Conservation (phyloP, 2,113 vertebrate genomes). For the Lipotes vexillifer region DNA sequence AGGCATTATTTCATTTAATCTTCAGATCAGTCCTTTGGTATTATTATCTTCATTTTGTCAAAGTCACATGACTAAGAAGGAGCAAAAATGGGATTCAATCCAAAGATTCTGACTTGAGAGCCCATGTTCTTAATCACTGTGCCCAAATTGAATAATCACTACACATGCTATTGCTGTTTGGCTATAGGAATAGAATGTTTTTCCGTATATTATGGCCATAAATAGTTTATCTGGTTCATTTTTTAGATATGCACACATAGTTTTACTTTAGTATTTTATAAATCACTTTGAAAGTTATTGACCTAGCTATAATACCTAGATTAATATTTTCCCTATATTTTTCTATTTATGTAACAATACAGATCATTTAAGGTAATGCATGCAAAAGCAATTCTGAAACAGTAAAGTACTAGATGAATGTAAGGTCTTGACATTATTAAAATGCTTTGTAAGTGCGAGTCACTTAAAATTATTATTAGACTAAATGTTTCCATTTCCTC, state of each 20-base stretch:
- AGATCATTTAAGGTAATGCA: neutral
- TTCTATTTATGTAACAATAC: neutral
- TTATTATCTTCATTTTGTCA: neutral
- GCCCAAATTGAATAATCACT: neutral
- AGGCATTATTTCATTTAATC: neutral
- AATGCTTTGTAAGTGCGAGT: constrained; percentile 3
- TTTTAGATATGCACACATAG: neutral
- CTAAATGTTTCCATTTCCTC: constrained; percentile 33
- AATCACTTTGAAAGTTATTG: neutral
- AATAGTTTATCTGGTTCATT: neutral
- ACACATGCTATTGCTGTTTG: neutral
- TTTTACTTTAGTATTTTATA: neutral
- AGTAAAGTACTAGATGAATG: neutral
- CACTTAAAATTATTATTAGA: constrained; percentile 25
- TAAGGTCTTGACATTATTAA: neutral
- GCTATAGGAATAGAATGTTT: neutral
- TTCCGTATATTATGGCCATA: neutral
- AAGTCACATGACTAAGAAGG: neutral
- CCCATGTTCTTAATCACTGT: neutral
- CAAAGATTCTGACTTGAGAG: neutral
- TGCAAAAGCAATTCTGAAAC: neutral
- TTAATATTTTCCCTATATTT: constrained; percentile 20
- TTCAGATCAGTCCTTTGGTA: neutral
- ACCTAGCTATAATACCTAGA: neutral
- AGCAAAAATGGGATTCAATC: neutral